Evolutionary conservation across 2,113 vertebrate genomes (phyloP).

Genomic region (Gobio gobio): DNA sequence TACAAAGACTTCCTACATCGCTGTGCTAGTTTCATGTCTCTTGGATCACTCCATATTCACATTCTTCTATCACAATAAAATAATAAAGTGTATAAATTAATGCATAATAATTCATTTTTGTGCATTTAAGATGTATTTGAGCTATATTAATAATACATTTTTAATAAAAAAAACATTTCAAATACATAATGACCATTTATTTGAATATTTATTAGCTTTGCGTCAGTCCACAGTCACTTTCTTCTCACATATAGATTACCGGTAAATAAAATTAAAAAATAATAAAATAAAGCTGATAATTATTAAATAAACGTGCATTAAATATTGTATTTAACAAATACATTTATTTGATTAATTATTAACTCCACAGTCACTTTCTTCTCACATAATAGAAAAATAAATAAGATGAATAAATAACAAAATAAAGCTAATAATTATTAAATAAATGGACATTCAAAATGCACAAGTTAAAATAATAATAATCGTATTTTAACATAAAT

Average conservation of each 20-base stretch:
- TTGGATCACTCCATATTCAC: neutral
- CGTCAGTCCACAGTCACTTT: neutral
- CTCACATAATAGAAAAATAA: neutral
- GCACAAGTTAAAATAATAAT: neutral
- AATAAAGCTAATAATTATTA: neutral
- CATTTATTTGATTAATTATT: neutral
- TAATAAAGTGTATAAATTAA: neutral
- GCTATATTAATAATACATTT: neutral
- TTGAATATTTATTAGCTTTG: neutral
- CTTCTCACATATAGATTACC: neutral
- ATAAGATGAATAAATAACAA: neutral
- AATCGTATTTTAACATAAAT: neutral
- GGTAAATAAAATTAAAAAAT: neutral
- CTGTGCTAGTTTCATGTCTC: no score
- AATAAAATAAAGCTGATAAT: neutral
- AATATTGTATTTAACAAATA: neutral
- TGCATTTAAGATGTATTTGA: neutral
- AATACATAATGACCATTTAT: neutral
- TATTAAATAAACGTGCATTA: neutral
- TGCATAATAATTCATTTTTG: neutral
- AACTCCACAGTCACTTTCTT: neutral
- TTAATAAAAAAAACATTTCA: no score
- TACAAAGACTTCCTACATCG: neutral
- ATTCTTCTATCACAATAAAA: neutral
- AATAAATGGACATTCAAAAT: neutral